Conservation (phyloP, 2,888 invertebrate genomes). For the Leuctra nigra region DNA sequence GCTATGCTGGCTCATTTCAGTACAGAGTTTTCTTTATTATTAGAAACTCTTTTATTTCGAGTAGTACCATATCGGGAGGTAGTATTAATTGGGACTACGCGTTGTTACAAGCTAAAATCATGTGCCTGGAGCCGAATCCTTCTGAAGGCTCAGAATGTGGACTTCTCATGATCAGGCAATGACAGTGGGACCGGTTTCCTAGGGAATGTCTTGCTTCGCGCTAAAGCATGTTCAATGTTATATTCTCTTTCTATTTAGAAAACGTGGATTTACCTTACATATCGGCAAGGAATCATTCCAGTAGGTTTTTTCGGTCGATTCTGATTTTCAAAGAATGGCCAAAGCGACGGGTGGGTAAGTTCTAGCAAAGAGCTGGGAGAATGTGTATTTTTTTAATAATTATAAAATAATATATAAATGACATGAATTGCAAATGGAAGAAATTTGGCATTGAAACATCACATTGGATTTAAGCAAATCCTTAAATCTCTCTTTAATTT, state of each 20-base stretch:
- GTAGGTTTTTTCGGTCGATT: constrained; percentile 19
- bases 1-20: no score
- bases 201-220: constrained; percentile 4
- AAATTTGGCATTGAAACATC: constrained; percentile 20
- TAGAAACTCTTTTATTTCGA: no score
- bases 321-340: background rate
- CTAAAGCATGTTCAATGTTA: constrained; percentile 18
- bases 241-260: constrained; percentile 16
- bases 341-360: background rate
- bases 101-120: no score
- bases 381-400: constrained; percentile 17
- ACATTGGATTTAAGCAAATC: constrained; percentile 13
- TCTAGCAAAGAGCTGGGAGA: constrained; percentile 3
- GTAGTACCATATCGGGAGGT: no score
- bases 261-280: constrained; percentile 26
- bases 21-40: no score
- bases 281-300: constrained; percentile 30
- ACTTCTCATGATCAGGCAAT: no score
- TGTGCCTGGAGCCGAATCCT: no score
- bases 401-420: constrained; percentile 1
- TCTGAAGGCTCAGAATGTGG: no score
- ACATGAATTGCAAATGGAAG: background rate
- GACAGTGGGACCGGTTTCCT: background rate
- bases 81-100: no score
- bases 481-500: constrained; percentile 14